Conservation (phyloP, 2,113 vertebrate genomes). For the Noctilio leporinus region DNA sequence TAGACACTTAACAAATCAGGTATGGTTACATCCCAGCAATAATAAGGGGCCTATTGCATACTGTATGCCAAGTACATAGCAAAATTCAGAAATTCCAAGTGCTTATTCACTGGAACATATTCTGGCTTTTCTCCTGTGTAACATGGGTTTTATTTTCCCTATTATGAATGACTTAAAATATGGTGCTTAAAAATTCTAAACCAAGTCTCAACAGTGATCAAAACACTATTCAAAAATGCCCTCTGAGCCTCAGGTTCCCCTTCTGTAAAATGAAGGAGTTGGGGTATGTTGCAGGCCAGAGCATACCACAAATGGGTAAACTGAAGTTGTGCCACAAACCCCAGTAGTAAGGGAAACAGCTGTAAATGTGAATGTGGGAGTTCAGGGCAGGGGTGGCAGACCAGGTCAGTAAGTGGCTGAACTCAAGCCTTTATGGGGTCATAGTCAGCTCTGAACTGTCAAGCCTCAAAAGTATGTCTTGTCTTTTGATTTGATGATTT, state of each 20-base stretch:
- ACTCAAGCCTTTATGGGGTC: neutral
- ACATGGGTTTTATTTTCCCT: neutral
- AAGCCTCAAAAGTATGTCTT: neutral
- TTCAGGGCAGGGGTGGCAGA: neutral
- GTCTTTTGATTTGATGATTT: neutral
- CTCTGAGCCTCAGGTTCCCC: neutral
- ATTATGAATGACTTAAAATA: neutral
- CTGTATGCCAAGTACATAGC: fast-evolving
- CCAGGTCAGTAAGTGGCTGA: neutral
- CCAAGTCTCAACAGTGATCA: neutral
- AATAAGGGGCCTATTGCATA: neutral
- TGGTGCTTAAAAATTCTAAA: neutral
- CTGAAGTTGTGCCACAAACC: neutral
- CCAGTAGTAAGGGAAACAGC: neutral
- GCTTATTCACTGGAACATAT: neutral
- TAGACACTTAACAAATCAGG: neutral
- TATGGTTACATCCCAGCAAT: neutral
- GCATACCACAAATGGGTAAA: neutral
- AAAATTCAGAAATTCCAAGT: neutral
- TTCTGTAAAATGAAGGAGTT: neutral
- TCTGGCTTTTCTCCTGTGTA: neutral
- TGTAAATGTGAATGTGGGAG: neutral
- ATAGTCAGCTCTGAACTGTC: neutral
- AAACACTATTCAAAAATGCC: conserved; percentile 10
- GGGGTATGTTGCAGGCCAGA: neutral